These are phyloP conservation scores for Eulithis prunata DNA, from an alignment of 2,888 invertebrate genomes.

Conservation along the genomic window DNA sequence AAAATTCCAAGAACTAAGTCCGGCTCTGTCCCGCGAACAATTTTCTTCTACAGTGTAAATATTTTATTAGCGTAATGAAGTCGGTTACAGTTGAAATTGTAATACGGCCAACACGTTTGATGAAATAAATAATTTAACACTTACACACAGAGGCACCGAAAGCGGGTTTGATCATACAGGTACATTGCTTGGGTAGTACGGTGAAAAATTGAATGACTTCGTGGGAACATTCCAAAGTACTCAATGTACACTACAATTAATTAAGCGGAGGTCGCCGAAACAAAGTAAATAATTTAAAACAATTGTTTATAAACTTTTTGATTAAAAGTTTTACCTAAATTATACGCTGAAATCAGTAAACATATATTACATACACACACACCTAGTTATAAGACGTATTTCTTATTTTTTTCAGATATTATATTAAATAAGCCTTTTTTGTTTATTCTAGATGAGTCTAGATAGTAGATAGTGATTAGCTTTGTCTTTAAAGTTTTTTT, in stretches of 20 bases:
- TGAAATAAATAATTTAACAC: conserved; percentile 46
- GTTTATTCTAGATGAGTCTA: too few relatives aligned
- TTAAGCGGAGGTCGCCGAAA: conserved; percentile 32
- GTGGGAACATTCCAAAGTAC: conserved; percentile 35
- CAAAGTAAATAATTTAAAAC: conserved; percentile 40
- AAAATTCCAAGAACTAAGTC: conserved; percentile 7
- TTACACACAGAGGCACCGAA: conserved; percentile 27
- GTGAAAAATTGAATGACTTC: conserved; percentile 19
- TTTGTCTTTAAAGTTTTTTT: too few relatives aligned
- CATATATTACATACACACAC: too few relatives aligned
- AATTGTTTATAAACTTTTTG: conserved; percentile 30
- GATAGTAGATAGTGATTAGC: too few relatives aligned
- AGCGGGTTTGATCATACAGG: conserved; percentile 27
- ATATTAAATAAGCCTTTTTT: too few relatives aligned
- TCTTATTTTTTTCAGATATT: too few relatives aligned
- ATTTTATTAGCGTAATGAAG: conserved; percentile 49
- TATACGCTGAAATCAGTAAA: too few relatives aligned
- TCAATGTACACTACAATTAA: conserved; percentile 30
- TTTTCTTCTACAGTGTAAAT: conserved; percentile 43
- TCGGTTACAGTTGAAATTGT: conserved; percentile 40
- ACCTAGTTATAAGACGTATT: too few relatives aligned
- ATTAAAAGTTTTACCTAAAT: conserved; percentile 11
- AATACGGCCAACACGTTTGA: conserved; percentile 40
- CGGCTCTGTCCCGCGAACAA: conserved; percentile 22
- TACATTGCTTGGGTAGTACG: conserved; percentile 17